A percentile compares a stretch with the other conserved stretches of the same genome.
Conservation (phyloP, 2,888 invertebrate species). For the Cantharis rufa region DNA sequence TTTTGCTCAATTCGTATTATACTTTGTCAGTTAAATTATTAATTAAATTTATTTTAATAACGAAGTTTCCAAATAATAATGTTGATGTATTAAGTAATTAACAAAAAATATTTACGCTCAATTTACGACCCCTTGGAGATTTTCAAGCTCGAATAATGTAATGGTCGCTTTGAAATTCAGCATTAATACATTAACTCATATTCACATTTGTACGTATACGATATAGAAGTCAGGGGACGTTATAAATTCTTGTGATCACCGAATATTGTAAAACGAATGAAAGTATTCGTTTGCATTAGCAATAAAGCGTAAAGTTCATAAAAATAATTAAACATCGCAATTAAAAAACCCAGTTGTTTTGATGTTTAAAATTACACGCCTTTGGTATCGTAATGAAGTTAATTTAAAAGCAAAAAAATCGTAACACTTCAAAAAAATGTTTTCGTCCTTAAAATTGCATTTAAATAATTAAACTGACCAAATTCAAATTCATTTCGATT, state of each 20-base stretch:
- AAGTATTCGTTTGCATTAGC: background rate
- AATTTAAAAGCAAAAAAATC: background rate
- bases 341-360: background rate
- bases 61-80: background rate
- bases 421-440: background rate
- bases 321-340: background rate
- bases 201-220: slow-evolving; percentile 7
- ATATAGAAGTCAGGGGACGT: slow-evolving; percentile 6
- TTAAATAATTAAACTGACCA: slow-evolving; percentile 2
- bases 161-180: background rate
- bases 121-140: slow-evolving; percentile 6
- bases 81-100: background rate
- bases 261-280: background rate
- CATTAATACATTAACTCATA: slow-evolving; percentile 8
- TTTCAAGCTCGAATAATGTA: background rate
- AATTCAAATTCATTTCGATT: slow-evolving; percentile 6
- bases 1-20: background rate
- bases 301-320: background rate
- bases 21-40: background rate
- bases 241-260: slow-evolving; percentile 7
- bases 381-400: background rate
- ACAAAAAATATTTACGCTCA: slow-evolving; percentile 4
- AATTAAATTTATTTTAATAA: background rate
- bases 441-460: background rate
- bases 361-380: background rate